Evolutionary conservation across 1,140 invertebrate genomes (phyloP), one percentile per base, ranked within the genome.

Genomic region (Triops cancriformis): DNA sequence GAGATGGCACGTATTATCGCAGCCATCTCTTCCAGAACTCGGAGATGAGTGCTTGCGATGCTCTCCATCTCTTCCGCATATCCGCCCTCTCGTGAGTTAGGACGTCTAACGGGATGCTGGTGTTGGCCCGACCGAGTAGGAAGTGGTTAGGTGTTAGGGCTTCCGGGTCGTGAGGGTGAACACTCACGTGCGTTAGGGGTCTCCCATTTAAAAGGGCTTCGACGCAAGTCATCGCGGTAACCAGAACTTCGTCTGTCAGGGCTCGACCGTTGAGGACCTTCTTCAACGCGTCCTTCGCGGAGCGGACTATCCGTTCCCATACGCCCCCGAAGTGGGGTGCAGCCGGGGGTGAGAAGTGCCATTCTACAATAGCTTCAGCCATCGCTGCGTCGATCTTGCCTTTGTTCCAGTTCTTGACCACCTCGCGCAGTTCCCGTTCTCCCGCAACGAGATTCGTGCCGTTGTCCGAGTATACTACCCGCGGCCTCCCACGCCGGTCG

Each of bases 401-500:
- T 11, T 74, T 12, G 43, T 83, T 80, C 82, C 79, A 81, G 72
- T 77, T 51, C 23, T 74, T 26, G 4, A 82, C 75, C n/a, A n/a
- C n/a, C n/a, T n/a, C n/a, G n/a, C n/a, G n/a, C 79, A 80, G n/a
- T n/a, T n/a, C n/a, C n/a, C n/a, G n/a, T n/a, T n/a, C n/a, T n/a
- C n/a, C n/a, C n/a, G n/a, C n/a, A 45, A 80, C 76, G n/a, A 84
- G 73, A 72, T 82, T 83, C 9, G 78, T 76, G 27, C 81, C 81
- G 0, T 83, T 82, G 18, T 28, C 72, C 1, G 73, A 72, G 18
- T 80, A 64, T 0, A 79, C 77, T n/a, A 82, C 51, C 75, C 84
- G 82, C n/a, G 0, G 83, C 72, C 0, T 83, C 82, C n/a, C n/a
- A n/a, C n/a, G n/a, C n/a, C n/a, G n/a, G n/a, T n/a, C n/a, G n/a